phyloP scores from a whole-genome alignment of 2,797 vertebrate species.

The Loriculus beryllinus region DNA sequence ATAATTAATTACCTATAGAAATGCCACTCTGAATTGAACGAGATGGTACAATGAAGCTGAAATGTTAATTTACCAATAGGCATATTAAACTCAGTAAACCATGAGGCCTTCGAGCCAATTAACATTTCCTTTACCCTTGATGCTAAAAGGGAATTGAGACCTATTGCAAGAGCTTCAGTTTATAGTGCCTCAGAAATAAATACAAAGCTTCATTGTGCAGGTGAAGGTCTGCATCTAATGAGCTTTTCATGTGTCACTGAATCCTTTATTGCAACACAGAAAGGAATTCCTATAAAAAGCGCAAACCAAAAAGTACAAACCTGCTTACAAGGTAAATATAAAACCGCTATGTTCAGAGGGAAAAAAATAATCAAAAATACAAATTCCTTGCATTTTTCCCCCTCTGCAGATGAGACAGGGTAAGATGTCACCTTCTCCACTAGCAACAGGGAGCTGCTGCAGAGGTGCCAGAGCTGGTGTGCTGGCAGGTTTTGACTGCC shows the following conservation, averaged over 20 bases:
- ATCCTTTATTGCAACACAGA: background rate
- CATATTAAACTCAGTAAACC: slow-evolving; percentile 43
- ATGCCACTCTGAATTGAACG: slow-evolving; percentile 23
- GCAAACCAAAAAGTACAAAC: background rate
- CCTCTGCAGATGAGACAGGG: background rate
- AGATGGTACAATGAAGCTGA: slow-evolving; percentile 69
- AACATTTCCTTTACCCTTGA: slow-evolving; percentile 20
- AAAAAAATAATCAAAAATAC: background rate
- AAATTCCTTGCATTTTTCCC: background rate
- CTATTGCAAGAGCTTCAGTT: background rate
- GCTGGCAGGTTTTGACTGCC: background rate
- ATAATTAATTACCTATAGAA: slow-evolving; percentile 42
- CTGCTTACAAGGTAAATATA: background rate
- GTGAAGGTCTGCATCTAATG: slow-evolving; percentile 14
- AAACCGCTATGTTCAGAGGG: background rate
- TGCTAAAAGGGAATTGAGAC: background rate
- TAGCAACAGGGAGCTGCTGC: accelerated
- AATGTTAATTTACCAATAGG: slow-evolving; percentile 72
- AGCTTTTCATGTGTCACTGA: background rate
- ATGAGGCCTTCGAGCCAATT: slow-evolving; percentile 43
- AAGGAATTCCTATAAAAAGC: background rate
- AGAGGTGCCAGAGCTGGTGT: background rate
- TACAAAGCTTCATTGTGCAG: background rate
- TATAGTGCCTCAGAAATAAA: background rate
- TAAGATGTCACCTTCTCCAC: background rate